Base-by-base conservation (phyloP, 1,140 invertebrate species). In the Aradophagus sp. region DNA sequence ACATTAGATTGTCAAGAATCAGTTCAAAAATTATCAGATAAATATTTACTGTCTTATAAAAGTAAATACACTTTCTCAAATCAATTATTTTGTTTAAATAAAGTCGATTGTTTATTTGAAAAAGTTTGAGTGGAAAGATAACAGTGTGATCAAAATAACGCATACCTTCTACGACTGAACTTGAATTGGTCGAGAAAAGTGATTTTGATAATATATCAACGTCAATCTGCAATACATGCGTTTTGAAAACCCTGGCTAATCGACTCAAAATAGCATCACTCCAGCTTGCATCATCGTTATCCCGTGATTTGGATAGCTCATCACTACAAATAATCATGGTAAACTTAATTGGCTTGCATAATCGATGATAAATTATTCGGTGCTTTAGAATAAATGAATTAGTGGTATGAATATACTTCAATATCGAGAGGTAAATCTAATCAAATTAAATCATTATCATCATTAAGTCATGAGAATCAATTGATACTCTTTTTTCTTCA, bases 181-280 rank as follows among this genome's bases (percentile, higher is more conserved):
- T 70, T 11, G 47, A 35, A 17, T 73, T 77, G 4, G 11, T 65
- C 1, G 44, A 17, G 31, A 47, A 41, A 6, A 20, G 16, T 4
- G 34, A 42, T 20, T 65, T 61, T 20, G 52, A 55, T 3, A 83
- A 34, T 10, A 13, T 47, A 17, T 82, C 79, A 6, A 83, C 36
- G 29, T 84, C 71, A 13, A 83, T 58, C 66, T 80, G 81, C 10
- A 84, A 48, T 13, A 82, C 80, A 20, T 83, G 81, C 19, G 81
- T 82, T 12, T 66, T 79, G 45, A 83, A 70, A 41, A 83, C 38
- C 20, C 55, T 66, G 1, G 61, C 45, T 6, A 84, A 19, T 36
- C 80, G 74, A 15, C 73, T 65, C 8, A 77, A 31, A 4, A 83
- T 68, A 7, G 70, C 62, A 14, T 53, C 31, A 4, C 52, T 41